These are phyloP conservation scores for Epiblema foenella DNA, from an alignment of 2,888 invertebrate genomes.

Conservation along the genomic window DNA sequence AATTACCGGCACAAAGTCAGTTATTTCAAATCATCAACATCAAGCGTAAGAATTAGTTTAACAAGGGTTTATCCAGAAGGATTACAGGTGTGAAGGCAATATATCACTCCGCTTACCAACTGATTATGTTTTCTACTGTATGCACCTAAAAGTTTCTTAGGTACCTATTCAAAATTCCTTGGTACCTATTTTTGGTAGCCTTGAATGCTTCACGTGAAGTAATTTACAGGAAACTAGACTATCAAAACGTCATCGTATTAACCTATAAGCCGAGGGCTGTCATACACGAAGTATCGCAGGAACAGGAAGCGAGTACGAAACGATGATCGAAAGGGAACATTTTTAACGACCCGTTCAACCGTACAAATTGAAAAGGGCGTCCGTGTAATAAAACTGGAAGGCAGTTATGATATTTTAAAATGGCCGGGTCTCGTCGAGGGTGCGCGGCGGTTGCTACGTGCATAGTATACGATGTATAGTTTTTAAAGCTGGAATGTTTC, in stretches of 20 bases:
- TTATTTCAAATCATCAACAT: no score
- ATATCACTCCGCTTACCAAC: no score
- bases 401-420: conserved; percentile 1
- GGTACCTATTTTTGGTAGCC: not conserved
- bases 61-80: no score
- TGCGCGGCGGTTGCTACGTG: conserved; percentile 14
- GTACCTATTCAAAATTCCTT: not conserved
- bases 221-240: conserved; percentile 12
- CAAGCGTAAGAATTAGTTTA: no score
- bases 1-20: no score
- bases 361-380: not conserved
- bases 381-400: not conserved
- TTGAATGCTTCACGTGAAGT: conserved; percentile 3
- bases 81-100: no score
- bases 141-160: not conserved
- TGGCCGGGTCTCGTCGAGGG: not conserved
- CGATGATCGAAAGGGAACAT: conserved; percentile 40
- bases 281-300: conserved; percentile 20
- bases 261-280: conserved; percentile 17
- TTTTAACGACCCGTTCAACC: conserved; percentile 35
- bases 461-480: conserved; percentile 20
- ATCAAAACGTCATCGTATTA: conserved; percentile 29
- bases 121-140: no score
- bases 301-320: conserved; percentile 13
- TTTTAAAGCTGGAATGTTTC: conserved; percentile 15